Conservation (phyloP, 2,113 vertebrate genomes). For the Pteruthius melanotis region DNA sequence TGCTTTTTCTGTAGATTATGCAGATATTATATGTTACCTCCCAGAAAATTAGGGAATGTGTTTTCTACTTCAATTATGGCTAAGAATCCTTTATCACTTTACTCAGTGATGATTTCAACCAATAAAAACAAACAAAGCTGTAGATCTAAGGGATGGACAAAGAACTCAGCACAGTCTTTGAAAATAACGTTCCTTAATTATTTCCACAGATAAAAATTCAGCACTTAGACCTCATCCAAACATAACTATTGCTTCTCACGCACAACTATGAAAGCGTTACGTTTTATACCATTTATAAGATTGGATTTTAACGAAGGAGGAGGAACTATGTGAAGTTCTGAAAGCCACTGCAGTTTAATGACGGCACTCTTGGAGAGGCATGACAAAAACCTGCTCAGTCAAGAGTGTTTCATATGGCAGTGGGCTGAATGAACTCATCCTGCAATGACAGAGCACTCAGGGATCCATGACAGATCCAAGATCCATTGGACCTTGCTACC, state of each 20-base stretch:
- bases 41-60: background rate
- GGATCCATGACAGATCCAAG: fast-evolving
- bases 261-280: background rate
- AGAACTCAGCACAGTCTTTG: background rate
- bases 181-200: background rate
- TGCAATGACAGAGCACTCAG: background rate
- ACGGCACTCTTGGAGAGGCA: background rate
- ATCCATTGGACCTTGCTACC: background rate
- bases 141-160: background rate
- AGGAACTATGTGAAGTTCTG: background rate
- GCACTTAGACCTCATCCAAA: background rate
- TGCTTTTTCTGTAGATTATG: background rate
- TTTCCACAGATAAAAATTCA: background rate
- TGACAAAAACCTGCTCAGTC: background rate
- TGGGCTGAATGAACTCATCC: background rate
- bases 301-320: background rate
- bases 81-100: background rate
- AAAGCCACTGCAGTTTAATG: background rate
- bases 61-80: background rate
- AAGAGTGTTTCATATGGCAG: background rate
- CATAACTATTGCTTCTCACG: background rate
- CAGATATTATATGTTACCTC: background rate
- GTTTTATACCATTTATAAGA: background rate
- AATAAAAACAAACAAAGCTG: background rate
- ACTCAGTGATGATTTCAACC: background rate